A percentile compares a stretch with the other conserved stretches of the same genome.
These are phyloP conservation scores for Hippoglossus stenolepis DNA, from an alignment of 2,113 vertebrate genomes.

Conservation along the genomic window DNA sequence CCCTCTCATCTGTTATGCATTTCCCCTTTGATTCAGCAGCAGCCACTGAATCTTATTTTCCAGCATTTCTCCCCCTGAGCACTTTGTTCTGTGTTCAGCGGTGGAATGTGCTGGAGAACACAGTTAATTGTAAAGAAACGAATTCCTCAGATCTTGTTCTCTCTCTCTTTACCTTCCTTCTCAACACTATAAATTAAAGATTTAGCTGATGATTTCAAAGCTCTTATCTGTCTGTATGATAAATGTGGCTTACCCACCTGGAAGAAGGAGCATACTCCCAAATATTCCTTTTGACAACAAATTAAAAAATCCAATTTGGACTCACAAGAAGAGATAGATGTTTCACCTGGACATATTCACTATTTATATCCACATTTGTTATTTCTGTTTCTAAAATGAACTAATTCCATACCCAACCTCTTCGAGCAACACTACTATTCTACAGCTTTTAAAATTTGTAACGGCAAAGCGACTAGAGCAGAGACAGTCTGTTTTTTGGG, in stretches of 20 bases:
- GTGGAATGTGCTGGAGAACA: slow-evolving; percentile 60
- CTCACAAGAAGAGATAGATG: neutral
- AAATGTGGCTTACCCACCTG: neutral
- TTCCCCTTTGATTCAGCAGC: slow-evolving; percentile 80
- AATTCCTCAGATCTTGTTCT: slow-evolving; percentile 46
- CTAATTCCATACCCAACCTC: neutral
- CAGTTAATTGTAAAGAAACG: slow-evolving; percentile 50
- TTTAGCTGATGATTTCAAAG: neutral
- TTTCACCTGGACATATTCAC: neutral
- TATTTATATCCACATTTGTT: neutral
- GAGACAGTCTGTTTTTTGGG: too few species aligned
- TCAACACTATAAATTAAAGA: neutral
- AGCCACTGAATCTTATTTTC: slow-evolving; percentile 79
- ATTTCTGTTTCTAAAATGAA: neutral
- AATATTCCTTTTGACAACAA: neutral
- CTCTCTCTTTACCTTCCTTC: slow-evolving; percentile 14
- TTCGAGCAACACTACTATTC: neutral
- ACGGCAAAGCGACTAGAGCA: too few species aligned
- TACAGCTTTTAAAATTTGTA: too few species aligned
- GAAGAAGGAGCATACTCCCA: neutral
- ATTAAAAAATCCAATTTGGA: neutral
- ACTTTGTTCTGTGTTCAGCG: slow-evolving; percentile 72
- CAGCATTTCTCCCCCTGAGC: slow-evolving; percentile 67
- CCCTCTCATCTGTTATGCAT: slow-evolving; percentile 83
- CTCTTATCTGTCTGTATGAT: slow-evolving; percentile 9